Percentiles rank a stretch among this genome's conserved stretches.
phyloP scores from a whole-genome alignment of 2,888 invertebrate species.

The Trisateles emortualis region DNA sequence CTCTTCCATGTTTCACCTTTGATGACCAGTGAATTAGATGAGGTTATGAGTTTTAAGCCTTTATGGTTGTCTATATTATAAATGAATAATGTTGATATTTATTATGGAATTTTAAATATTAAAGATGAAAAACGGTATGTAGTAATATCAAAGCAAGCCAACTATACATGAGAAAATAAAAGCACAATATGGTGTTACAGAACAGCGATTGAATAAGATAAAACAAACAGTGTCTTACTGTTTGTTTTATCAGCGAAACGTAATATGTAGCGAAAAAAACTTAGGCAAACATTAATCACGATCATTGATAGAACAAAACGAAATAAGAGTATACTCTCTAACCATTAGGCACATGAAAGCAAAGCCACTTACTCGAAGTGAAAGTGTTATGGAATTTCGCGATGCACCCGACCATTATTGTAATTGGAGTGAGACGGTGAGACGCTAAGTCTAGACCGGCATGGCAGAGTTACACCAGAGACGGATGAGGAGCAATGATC shows the following conservation, averaged over 20 bases:
- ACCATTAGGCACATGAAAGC: slow-evolving; percentile 69
- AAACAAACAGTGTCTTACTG: slow-evolving; percentile 14
- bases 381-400: slow-evolving; percentile 77
- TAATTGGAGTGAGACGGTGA: slow-evolving; percentile 75
- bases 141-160: no score
- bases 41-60: no score
- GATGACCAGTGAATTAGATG: no score
- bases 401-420: slow-evolving; percentile 70
- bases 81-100: no score
- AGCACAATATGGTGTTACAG: slow-evolving; percentile 5
- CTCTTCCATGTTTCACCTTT: no score
- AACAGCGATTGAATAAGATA: slow-evolving; percentile 14
- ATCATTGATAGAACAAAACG: slow-evolving; percentile 33
- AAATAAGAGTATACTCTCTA: slow-evolving; percentile 44
- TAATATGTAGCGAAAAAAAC: slow-evolving; percentile 30
- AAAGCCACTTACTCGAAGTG: slow-evolving; percentile 68
- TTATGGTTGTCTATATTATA: no score
- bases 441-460: slow-evolving; percentile 53
- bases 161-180: not conserved
- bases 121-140: no score
- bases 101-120: no score
- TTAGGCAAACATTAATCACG: slow-evolving; percentile 32
- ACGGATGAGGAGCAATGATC: slow-evolving; percentile 36
- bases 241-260: slow-evolving; percentile 41
- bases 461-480: slow-evolving; percentile 15